phyloP scores from a whole-genome alignment of 2,888 invertebrate species.

The Scotopteryx bipunctaria region DNA sequence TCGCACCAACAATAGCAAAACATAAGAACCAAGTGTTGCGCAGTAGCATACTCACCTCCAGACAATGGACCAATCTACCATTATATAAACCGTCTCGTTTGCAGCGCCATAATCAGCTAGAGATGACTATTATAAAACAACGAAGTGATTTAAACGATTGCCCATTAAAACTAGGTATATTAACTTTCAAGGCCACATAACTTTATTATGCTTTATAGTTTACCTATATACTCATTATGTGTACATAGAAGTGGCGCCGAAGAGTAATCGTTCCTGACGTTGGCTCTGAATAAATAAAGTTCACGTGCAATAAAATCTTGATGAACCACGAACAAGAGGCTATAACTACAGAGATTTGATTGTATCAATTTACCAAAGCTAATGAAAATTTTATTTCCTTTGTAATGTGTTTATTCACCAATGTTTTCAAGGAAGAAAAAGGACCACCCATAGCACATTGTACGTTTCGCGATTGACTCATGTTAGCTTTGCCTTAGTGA shows the following conservation, averaged over 20 bases:
- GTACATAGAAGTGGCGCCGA: slow-evolving; percentile 57
- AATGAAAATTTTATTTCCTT: slow-evolving; percentile 43
- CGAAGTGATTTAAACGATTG: slow-evolving; percentile 59
- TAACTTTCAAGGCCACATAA: slow-evolving; percentile 46
- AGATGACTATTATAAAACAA: slow-evolving; percentile 60
- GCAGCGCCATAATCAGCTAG: slow-evolving; percentile 50
- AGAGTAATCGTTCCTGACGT: slow-evolving; percentile 52
- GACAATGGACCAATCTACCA: slow-evolving; percentile 68
- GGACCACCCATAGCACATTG: slow-evolving; percentile 63
- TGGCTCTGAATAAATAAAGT: slow-evolving; percentile 55
- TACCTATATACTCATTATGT: slow-evolving; percentile 30
- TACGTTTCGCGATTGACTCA: slow-evolving; percentile 46
- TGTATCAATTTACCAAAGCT: slow-evolving; percentile 48
- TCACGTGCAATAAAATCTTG: slow-evolving; percentile 53
- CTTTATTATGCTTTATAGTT: slow-evolving; percentile 36
- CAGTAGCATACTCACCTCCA: slow-evolving; percentile 64
- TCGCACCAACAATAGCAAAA: slow-evolving; percentile 54
- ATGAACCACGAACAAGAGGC: slow-evolving; percentile 52
- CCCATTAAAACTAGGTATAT: slow-evolving; percentile 46
- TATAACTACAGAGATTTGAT: slow-evolving; percentile 45
- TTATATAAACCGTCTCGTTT: slow-evolving; percentile 54
- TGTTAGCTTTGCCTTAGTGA: slow-evolving; percentile 30
- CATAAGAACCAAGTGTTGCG: slow-evolving; percentile 61
- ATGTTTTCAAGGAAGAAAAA: slow-evolving; percentile 15
- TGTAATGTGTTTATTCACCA: slow-evolving; percentile 41